Evolutionary conservation across 2,113 vertebrate genomes (phyloP).

Genomic region (Amphiprion percula): DNA sequence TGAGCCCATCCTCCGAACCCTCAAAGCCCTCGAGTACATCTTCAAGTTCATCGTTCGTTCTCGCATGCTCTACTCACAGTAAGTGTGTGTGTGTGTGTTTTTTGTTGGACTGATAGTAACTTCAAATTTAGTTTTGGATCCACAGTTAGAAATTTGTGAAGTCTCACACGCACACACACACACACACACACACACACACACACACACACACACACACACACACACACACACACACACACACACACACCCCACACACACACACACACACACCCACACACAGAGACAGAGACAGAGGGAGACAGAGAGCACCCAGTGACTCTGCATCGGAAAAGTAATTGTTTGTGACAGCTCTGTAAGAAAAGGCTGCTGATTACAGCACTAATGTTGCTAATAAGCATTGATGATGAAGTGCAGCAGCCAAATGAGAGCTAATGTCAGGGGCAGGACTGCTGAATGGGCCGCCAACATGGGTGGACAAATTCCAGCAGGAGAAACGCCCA

Average conservation of each 20-base stretch:
- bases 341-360: slow-evolving; percentile 57
- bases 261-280: too few species aligned
- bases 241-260: not conserved
- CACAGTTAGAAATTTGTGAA: slow-evolving; percentile 13
- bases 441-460: slow-evolving; percentile 59
- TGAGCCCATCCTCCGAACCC: slow-evolving; percentile 93
- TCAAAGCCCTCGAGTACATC: slow-evolving; percentile 97
- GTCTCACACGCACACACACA: not conserved
- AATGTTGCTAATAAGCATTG: slow-evolving; percentile 77
- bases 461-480: slow-evolving; percentile 41
- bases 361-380: slow-evolving; percentile 74
- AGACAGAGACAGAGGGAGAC: not conserved
- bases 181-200: too few species aligned
- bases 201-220: not conserved
- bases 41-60: slow-evolving; percentile 99
- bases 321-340: slow-evolving; percentile 46
- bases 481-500: slow-evolving; percentile 47
- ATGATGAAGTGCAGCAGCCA: slow-evolving; percentile 69
- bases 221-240: too few species aligned
- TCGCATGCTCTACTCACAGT: slow-evolving; percentile 97
- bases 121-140: slow-evolving; percentile 14
- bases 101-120: slow-evolving; percentile 1
- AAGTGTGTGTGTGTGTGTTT: slow-evolving; percentile 78
- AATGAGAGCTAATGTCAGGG: slow-evolving; percentile 62
- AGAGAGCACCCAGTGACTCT: slow-evolving; percentile 9